phyloP scores from a whole-genome alignment of 2,888 invertebrate genomes.

The Diachrysia chrysitis region DNA sequence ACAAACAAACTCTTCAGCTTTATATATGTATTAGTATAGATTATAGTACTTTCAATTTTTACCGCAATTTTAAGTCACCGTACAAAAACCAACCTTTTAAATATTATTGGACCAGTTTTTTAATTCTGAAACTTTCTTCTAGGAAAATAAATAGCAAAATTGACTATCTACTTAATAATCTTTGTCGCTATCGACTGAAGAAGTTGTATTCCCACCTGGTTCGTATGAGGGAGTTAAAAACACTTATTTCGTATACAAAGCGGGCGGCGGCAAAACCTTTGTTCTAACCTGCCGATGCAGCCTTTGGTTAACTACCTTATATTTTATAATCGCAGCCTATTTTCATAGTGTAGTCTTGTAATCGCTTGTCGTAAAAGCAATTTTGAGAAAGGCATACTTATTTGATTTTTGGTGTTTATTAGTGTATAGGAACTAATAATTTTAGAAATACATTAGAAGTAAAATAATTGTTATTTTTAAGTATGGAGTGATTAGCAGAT shows the following conservation, averaged over 20 bases:
- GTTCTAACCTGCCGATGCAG: constrained; percentile 52
- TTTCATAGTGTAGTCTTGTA: constrained; percentile 11
- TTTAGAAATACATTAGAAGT: too few species aligned
- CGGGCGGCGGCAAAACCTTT: constrained; percentile 54
- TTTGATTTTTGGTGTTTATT: too few species aligned
- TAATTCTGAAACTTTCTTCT: too few species aligned
- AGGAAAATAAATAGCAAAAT: not conserved
- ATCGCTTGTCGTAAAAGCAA: not conserved
- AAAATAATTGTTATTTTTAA: too few species aligned
- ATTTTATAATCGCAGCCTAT: constrained; percentile 14
- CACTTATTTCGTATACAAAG: constrained; percentile 69
- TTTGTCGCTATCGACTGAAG: constrained; percentile 56
- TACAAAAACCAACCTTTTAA: too few species aligned
- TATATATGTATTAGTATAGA: too few species aligned
- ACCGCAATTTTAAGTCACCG: too few species aligned
- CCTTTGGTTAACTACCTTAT: constrained; percentile 22
- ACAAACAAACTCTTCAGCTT: too few species aligned
- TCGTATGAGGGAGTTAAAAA: constrained; percentile 70
- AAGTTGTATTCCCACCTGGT: constrained; percentile 58
- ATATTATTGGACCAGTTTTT: too few species aligned
- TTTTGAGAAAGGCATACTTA: not conserved
- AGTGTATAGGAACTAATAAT: too few species aligned
- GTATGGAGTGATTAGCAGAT: too few species aligned
- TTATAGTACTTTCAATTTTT: too few species aligned
- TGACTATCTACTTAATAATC: not conserved